phyloP scores from a whole-genome alignment of 1,140 invertebrate genomes.

The Tetramorium parvispinum region DNA sequence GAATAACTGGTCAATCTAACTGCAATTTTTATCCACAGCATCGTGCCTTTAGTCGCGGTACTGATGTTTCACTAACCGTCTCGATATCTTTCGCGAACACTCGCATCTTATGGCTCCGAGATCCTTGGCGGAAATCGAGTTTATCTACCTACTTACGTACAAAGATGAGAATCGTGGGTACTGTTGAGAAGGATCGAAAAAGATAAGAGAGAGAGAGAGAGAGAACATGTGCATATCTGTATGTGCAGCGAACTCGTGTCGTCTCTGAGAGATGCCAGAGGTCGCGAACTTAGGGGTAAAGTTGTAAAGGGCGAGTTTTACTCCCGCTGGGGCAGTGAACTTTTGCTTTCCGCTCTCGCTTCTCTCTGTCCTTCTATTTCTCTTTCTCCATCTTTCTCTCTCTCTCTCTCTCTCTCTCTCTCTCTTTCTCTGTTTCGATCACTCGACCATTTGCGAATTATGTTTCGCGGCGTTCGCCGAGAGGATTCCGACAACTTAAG shows the following conservation, averaged over 20 bases:
- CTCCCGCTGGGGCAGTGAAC: constrained; percentile 43
- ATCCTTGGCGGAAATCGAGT: constrained; percentile 65
- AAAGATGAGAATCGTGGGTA: constrained; percentile 50
- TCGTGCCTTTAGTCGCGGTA: constrained; percentile 30
- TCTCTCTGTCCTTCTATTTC: constrained; percentile 9
- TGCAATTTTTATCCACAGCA: constrained; percentile 20
- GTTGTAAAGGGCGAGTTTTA: constrained; percentile 24
- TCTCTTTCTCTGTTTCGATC: constrained; percentile 7
- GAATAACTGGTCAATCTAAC: not conserved
- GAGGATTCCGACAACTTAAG: constrained; percentile 63
- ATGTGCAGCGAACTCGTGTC: not conserved
- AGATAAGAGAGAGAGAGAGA: not conserved
- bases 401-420: constrained; percentile 5
- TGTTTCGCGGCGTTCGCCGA: not conserved
- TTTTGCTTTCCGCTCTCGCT: not conserved
- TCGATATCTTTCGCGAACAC: constrained; percentile 17
- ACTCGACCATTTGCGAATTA: constrained; percentile 14
- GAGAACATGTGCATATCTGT: constrained; percentile 1
- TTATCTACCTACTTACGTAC: constrained; percentile 69
- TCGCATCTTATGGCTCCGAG: constrained; percentile 16
- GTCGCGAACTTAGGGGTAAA: constrained; percentile 21
- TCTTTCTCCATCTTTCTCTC: not conserved
- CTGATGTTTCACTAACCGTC: constrained; percentile 40
- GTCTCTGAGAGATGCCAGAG: constrained; percentile 2
- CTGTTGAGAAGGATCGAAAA: constrained; percentile 19